A percentile compares a stretch with the other conserved stretches of the same genome.
Conservation (phyloP, 2,888 invertebrate species). For the Pandemis cinnamomeana region DNA sequence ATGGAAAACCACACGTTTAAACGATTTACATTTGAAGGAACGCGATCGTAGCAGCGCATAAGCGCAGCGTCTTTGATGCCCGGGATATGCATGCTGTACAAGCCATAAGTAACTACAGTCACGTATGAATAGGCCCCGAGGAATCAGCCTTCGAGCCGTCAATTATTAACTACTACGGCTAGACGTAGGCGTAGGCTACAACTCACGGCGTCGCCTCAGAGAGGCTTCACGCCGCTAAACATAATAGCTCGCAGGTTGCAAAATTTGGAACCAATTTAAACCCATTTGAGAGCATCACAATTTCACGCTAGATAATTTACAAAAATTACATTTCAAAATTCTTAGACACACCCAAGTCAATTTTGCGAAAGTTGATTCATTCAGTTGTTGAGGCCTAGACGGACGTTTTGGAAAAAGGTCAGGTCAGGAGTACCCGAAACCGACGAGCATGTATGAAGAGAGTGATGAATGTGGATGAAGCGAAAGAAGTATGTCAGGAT, state of each 20-base stretch:
- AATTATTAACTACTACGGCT: neutral
- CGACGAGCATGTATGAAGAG: no score
- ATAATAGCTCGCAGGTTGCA: neutral
- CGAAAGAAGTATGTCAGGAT: no score
- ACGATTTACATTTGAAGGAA: neutral
- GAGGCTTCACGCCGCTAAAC: neutral
- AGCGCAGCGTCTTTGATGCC: neutral
- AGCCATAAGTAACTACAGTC: neutral
- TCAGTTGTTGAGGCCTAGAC: no score
- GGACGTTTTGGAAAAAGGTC: no score
- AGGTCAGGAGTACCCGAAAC: no score
- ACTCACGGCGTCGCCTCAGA: neutral
- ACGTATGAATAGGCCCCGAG: neutral
- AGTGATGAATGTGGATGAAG: no score
- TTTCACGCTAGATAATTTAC: neutral
- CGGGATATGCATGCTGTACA: neutral
- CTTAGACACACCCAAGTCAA: neutral
- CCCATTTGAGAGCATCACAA: no score
- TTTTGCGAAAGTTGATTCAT: neutral
- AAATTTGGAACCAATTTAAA: neutral
- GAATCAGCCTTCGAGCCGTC: neutral
- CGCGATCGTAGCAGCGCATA: neutral
- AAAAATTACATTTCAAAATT: neutral
- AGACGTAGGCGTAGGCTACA: neutral
- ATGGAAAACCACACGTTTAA: slow-evolving; percentile 8